These are phyloP conservation scores for Coracias cyanogaster DNA, from an alignment of 2,797 vertebrate species.

Conservation along the genomic window DNA sequence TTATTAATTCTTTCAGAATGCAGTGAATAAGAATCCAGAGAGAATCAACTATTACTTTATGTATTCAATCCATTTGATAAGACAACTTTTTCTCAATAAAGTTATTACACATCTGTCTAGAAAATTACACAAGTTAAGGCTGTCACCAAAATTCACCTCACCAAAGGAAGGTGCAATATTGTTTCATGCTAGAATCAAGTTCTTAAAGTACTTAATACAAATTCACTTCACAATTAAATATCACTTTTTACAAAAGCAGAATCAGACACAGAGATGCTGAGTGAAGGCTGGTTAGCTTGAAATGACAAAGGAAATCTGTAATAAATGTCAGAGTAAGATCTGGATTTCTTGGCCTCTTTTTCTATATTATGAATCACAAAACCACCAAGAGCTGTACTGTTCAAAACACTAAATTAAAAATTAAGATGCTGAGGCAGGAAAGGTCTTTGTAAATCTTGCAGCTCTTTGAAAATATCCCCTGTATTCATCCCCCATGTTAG, in stretches of 20 bases:
- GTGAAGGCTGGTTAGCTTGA: neutral
- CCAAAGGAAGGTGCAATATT: neutral
- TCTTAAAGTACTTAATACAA: neutral
- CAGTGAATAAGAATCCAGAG: neutral
- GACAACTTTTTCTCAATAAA: neutral
- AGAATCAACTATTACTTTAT: neutral
- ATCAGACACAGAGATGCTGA: neutral
- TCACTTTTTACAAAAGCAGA: neutral
- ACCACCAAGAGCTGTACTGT: neutral
- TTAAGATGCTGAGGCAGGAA: neutral
- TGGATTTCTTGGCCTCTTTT: neutral
- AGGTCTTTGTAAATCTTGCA: neutral
- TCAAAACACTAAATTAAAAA: constrained; percentile 2
- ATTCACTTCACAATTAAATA: neutral
- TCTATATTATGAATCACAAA: neutral
- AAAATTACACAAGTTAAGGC: neutral
- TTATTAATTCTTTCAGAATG: neutral
- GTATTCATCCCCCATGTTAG: neutral
- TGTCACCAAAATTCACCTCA: neutral
- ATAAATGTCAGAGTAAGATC: neutral
- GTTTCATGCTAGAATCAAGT: neutral
- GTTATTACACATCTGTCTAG: neutral
- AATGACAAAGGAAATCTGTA: neutral
- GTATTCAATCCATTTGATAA: neutral
- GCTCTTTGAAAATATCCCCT: neutral